A percentile compares a stretch with the other conserved stretches of the same genome.
Conservation (phyloP, 2,888 invertebrate species). For the Sisyra terminalis region DNA sequence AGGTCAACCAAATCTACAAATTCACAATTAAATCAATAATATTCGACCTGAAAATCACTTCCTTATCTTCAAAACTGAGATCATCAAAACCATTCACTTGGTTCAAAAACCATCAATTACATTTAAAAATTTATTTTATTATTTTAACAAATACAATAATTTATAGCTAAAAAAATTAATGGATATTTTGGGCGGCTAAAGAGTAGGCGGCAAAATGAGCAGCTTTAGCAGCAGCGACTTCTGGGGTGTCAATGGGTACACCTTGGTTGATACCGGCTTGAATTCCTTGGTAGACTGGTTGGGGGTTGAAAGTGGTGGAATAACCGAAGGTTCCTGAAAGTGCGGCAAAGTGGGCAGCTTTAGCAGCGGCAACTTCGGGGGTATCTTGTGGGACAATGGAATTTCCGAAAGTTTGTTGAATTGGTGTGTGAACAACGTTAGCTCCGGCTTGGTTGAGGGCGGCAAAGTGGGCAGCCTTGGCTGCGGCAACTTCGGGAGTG, state of each 20-base stretch:
- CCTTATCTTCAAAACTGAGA: no score
- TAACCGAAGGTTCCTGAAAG: background rate
- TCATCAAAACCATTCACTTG: no score
- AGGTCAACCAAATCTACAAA: no score
- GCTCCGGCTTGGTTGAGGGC: background rate
- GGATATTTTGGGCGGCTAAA: conserved; percentile 1
- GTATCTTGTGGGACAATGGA: conserved; percentile 1
- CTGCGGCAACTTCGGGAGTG: no score
- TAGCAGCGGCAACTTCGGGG: conserved; percentile 16
- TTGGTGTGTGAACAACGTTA: background rate
- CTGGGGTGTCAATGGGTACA: conserved; percentile 8
- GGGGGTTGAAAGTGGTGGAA: background rate
- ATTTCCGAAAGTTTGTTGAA: background rate
- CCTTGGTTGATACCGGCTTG: background rate
- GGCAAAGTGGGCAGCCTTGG: no score
- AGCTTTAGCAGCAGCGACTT: conserved; percentile 10
- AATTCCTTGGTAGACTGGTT: background rate
- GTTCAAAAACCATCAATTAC: no score
- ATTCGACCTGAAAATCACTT: no score
- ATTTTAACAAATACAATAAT: no score
- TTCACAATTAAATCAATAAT: no score
- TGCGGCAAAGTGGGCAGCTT: conserved; percentile 2
- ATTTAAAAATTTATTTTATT: no score
- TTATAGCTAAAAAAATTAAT: no score
- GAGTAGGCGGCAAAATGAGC: conserved; percentile 5